A percentile compares a stretch with the other conserved stretches of the same genome.
phyloP scores from a whole-genome alignment of 2,113 vertebrate species.

The Rhea pennata region DNA sequence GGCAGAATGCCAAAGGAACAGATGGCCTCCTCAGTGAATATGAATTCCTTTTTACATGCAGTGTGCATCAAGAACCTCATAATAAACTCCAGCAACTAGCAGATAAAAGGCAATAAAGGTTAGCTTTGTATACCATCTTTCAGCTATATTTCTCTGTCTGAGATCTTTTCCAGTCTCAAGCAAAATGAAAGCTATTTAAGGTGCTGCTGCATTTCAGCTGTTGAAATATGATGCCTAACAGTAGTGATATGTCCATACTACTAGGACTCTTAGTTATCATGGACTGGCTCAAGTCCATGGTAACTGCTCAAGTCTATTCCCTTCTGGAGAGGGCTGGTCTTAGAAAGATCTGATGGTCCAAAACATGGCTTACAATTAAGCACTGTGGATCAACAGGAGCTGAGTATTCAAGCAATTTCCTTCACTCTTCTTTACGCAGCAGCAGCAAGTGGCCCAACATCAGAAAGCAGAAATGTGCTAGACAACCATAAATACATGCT shows the following conservation, averaged over 20 bases:
- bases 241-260: background rate
- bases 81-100: background rate
- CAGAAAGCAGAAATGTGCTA: background rate
- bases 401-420: background rate
- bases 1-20: background rate
- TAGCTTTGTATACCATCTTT: background rate
- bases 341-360: background rate
- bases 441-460: background rate
- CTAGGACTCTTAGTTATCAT: background rate
- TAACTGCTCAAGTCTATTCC: background rate
- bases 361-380: background rate
- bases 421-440: background rate
- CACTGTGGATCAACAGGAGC: background rate
- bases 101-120: background rate
- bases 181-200: background rate
- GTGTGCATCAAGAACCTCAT: background rate
- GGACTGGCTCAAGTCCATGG: background rate
- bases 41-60: background rate
- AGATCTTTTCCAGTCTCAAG: background rate
- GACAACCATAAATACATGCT: background rate
- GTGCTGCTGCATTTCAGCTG: background rate
- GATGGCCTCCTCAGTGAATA: background rate
- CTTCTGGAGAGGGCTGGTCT: background rate
- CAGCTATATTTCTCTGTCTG: background rate
- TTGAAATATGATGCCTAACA: background rate